Percentiles rank a stretch among this genome's conserved stretches.
phyloP scores from a whole-genome alignment of 2,888 invertebrate species.

The Geophilus truncorum region DNA sequence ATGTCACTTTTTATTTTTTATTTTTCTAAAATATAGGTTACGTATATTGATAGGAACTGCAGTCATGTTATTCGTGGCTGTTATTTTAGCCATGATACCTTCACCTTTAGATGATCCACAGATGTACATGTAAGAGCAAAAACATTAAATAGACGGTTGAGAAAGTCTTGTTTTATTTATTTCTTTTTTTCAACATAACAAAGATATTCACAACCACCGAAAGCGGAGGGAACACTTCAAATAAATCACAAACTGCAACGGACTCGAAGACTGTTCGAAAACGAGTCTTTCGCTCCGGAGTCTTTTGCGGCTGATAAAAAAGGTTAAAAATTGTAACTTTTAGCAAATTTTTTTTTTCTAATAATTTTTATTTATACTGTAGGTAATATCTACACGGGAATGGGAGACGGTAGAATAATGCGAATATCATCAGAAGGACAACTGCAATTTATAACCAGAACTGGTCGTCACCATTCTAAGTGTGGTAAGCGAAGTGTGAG shows the following conservation, averaged over 20 bases:
- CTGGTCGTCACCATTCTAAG: conserved; percentile 29
- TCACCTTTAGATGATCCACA: conserved; percentile 30
- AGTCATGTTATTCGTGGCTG: not conserved
- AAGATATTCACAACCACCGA: conserved; percentile 29
- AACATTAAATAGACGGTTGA: too few species aligned
- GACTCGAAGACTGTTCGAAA: conserved; percentile 29
- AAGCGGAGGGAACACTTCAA: conserved; percentile 28
- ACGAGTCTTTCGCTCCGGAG: conserved; percentile 29
- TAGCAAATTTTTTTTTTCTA: not conserved
- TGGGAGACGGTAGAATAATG: conserved; percentile 32
- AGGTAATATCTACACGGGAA: conserved; percentile 32
- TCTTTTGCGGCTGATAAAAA: conserved; percentile 22
- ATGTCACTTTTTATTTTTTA: too few species aligned
- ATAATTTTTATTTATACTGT: too few species aligned
- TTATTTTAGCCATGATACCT: conserved; percentile 12
- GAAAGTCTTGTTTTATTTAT: not conserved
- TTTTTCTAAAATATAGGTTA: not conserved
- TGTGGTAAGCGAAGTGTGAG: conserved; percentile 19
- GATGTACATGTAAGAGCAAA: conserved; percentile 2
- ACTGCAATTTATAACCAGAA: conserved; percentile 16
- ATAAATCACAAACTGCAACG: conserved; percentile 20
- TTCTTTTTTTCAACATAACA: not conserved
- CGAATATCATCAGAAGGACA: conserved; percentile 28
- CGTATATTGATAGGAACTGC: not conserved
- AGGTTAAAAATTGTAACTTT: not conserved